These are phyloP conservation scores for Sebastes itinus DNA, from an alignment of 2,797 vertebrate species.

Conservation along the genomic window DNA sequence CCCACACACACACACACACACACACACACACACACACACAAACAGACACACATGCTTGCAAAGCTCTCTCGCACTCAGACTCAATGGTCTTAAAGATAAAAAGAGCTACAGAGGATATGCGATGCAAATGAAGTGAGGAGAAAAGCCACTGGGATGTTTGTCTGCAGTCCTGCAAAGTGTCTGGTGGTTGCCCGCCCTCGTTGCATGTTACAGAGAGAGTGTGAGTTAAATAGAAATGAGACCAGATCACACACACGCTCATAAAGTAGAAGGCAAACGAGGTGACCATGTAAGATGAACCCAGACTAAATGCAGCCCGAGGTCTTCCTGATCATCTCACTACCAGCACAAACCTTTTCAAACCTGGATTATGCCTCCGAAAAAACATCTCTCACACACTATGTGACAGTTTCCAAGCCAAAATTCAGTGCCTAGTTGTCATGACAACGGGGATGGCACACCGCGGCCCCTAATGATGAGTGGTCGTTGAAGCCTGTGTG, in stretches of 20 bases:
- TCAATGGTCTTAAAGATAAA: conserved; percentile 71
- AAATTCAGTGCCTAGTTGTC: conserved; percentile 56
- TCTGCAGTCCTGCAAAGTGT: conserved; percentile 22
- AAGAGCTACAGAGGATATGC: conserved; percentile 59
- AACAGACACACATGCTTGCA: conserved; percentile 27
- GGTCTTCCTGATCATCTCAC: conserved; percentile 7
- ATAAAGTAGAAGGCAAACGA: background rate
- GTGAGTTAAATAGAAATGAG: conserved; percentile 6
- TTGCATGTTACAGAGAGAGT: background rate
- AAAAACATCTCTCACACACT: conserved; percentile 15
- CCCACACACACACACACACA: conserved; percentile 47
- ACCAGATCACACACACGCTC: background rate
- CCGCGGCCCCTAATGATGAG: conserved; percentile 60
- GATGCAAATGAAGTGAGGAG: conserved; percentile 39
- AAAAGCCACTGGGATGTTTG: conserved; percentile 37
- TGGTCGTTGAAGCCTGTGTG: conserved; percentile 56
- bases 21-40: conserved; percentile 5
- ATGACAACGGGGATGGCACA: conserved; percentile 66
- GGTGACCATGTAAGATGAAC: background rate
- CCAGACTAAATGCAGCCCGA: background rate
- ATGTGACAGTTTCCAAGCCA: conserved; percentile 49
- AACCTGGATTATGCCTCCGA: conserved; percentile 8
- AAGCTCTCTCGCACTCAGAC: conserved; percentile 36
- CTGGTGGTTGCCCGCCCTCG: background rate
- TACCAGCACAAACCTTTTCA: background rate